These are phyloP conservation scores for Xanthia icteritia DNA, from an alignment of 2,888 invertebrate genomes.

Conservation along the genomic window DNA sequence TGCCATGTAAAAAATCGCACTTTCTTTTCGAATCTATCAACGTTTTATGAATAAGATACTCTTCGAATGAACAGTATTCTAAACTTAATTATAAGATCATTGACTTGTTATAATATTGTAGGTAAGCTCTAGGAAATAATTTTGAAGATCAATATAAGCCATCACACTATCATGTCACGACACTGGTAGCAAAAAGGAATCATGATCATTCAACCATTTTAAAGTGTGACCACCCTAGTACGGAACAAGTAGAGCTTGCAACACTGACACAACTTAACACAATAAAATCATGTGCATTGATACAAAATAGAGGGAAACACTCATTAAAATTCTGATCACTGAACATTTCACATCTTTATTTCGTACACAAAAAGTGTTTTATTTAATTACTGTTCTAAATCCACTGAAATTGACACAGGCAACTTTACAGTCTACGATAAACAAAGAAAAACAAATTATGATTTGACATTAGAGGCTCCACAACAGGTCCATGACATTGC, in stretches of 20 bases:
- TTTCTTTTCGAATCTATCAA: slow-evolving; percentile 53
- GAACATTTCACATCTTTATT: slow-evolving; percentile 70
- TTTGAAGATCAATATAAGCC: slow-evolving; percentile 70
- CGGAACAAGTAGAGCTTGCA: slow-evolving; percentile 85
- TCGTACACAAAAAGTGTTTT: slow-evolving; percentile 69
- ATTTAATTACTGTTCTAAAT: slow-evolving; percentile 66
- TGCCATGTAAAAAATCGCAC: slow-evolving; percentile 63
- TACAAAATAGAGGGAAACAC: slow-evolving; percentile 54
- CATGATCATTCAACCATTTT: slow-evolving; percentile 74
- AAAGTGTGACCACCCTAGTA: slow-evolving; percentile 82
- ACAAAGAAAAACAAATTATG: background rate
- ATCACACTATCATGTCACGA: slow-evolving; percentile 81
- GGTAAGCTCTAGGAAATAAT: slow-evolving; percentile 72
- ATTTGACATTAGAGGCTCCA: slow-evolving; percentile 3
- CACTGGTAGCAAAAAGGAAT: slow-evolving; percentile 70
- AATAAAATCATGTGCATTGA: slow-evolving; percentile 70
- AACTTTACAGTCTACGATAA: background rate
- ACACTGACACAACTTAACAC: slow-evolving; percentile 83
- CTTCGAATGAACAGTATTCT: slow-evolving; percentile 73
- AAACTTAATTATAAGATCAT: slow-evolving; percentile 64
- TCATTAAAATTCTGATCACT: slow-evolving; percentile 75
- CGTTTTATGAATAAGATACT: slow-evolving; percentile 77
- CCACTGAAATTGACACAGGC: slow-evolving; percentile 50
- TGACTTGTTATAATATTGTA: slow-evolving; percentile 72
- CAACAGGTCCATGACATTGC: background rate